Percentiles rank a stretch among this genome's conserved stretches.
These are phyloP conservation scores for Paratilapia polleni DNA, from an alignment of 2,113 vertebrate species.

Conservation along the genomic window DNA sequence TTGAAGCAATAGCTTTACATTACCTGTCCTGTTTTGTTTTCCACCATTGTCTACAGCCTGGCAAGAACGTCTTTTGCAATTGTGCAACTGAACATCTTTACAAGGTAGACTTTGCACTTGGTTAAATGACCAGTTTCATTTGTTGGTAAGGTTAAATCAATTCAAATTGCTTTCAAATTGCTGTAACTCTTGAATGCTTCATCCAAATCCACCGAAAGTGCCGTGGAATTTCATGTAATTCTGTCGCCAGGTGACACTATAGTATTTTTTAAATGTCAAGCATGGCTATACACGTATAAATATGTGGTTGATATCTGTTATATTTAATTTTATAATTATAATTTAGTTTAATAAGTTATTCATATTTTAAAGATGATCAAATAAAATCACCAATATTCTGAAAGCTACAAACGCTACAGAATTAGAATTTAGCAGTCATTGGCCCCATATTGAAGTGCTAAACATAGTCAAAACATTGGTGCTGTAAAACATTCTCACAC, in stretches of 20 bases:
- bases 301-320: not conserved
- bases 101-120: not conserved
- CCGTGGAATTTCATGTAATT: not conserved
- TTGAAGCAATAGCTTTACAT: too few relatives aligned
- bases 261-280: not conserved
- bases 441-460: not conserved
- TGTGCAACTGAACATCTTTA: not conserved
- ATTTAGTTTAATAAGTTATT: not conserved
- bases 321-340: not conserved
- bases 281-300: not conserved
- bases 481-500: not conserved
- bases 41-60: not conserved
- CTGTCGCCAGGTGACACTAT: not conserved
- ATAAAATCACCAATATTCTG: not conserved
- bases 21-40: too few relatives aligned
- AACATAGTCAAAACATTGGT: not conserved
- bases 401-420: not conserved
- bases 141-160: not conserved
- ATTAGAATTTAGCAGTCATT: not conserved
- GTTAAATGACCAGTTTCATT: not conserved
- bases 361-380: not conserved
- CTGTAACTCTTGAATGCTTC: not conserved
- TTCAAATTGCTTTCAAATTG: not conserved
- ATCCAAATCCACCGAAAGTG: not conserved
- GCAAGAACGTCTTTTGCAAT: not conserved